Percentiles rank a stretch among this genome's conserved stretches.
Evolutionary conservation across 1,140 invertebrate genomes (phyloP).

Genomic region (Trichonephila inaurata): DNA sequence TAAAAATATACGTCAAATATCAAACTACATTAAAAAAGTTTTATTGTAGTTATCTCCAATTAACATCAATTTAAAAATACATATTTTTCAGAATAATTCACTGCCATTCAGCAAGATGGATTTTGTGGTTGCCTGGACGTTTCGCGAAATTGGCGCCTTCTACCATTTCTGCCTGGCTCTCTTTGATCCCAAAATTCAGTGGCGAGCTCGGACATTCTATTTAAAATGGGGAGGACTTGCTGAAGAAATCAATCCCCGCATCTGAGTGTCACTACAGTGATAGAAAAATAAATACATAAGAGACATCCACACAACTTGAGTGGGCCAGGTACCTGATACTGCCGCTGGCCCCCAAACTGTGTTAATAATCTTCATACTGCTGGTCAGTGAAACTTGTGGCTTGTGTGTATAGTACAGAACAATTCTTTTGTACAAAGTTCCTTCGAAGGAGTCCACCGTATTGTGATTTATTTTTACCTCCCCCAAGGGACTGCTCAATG

Average conservation of each 20-base stretch:
- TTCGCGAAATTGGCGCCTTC: constrained; percentile 93
- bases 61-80: constrained; percentile 77
- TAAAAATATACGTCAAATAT: not conserved
- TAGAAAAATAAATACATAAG: not conserved
- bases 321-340: constrained; percentile 44
- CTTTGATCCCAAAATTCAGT: constrained; percentile 90
- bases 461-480: constrained; percentile 73
- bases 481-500: constrained; percentile 72
- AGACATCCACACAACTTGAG: constrained; percentile 9
- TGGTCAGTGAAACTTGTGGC: constrained; percentile 65
- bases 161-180: constrained; percentile 93
- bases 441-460: constrained; percentile 67
- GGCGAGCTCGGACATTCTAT: constrained; percentile 93
- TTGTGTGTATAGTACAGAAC: constrained; percentile 64
- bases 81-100: constrained; percentile 89
- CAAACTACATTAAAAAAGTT: not conserved
- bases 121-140: constrained; percentile 97
- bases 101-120: constrained; percentile 97
- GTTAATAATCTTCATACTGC: constrained; percentile 55
- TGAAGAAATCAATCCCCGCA: constrained; percentile 77
- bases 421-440: constrained; percentile 75
- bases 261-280: constrained; percentile 1
- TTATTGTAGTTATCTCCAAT: not conserved
- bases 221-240: constrained; percentile 93
- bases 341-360: constrained; percentile 50